These are phyloP conservation scores for Polyploca ridens DNA, from an alignment of 2,888 invertebrate species.

Conservation along the genomic window DNA sequence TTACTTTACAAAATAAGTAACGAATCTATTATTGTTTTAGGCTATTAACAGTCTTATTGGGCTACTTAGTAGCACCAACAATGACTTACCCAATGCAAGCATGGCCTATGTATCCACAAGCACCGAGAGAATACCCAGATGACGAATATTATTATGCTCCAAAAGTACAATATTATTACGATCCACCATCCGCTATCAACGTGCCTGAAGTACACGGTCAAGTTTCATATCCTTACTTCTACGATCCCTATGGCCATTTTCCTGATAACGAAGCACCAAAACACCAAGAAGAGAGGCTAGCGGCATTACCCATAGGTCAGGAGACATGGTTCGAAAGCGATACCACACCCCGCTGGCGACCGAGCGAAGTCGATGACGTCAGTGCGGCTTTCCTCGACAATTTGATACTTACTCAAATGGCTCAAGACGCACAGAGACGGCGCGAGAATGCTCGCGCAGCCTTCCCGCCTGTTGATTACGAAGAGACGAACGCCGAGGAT, in stretches of 20 bases:
- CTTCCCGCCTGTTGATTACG: conserved; percentile 70
- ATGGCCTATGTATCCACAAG: conserved; percentile 81
- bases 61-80: conserved; percentile 78
- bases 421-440: conserved; percentile 82
- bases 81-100: conserved; percentile 73
- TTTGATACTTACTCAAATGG: conserved; percentile 87
- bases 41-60: conserved; percentile 68
- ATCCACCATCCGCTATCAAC: conserved; percentile 59
- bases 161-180: conserved; percentile 79
- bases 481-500: conserved; percentile 82
- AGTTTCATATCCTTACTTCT: conserved; percentile 75
- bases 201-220: conserved; percentile 71
- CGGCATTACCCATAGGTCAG: conserved; percentile 86
- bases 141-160: conserved; percentile 85
- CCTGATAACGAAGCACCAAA: conserved; percentile 84
- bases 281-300: conserved; percentile 85
- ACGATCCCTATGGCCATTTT: conserved; percentile 79
- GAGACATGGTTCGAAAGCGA: conserved; percentile 87
- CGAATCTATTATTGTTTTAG: conserved; percentile 57
- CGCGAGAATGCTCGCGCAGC: conserved; percentile 77
- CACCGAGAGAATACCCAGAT: conserved; percentile 77
- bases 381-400: conserved; percentile 88
- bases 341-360: conserved; percentile 68
- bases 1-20: neutral
- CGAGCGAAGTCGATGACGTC: conserved; percentile 77